Evolutionary conservation across 1,140 invertebrate species (phyloP).

Genomic region (Drosophila ogumai): DNA sequence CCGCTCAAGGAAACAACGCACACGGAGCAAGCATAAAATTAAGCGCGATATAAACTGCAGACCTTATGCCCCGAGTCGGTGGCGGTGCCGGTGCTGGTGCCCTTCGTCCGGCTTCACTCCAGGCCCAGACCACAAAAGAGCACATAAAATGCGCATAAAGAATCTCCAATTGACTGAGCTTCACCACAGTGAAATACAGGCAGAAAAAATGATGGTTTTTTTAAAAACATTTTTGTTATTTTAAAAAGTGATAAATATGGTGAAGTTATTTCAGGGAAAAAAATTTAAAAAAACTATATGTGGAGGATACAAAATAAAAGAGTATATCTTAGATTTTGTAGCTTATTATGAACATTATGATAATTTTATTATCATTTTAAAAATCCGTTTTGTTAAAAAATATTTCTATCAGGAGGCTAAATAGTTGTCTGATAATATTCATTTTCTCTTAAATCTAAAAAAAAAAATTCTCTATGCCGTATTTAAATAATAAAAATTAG

Average conservation of each 20-base stretch:
- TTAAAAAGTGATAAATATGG: background rate
- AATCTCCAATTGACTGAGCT: conserved; percentile 71
- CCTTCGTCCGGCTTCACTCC: conserved; percentile 36
- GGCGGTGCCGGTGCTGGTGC: conserved; percentile 25
- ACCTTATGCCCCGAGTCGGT: conserved; percentile 61
- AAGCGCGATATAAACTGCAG: conserved; percentile 64
- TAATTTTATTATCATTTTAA: too few relatives aligned
- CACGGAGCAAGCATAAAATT: conserved; percentile 43
- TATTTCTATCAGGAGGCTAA: too few relatives aligned
- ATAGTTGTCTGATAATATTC: too few relatives aligned
- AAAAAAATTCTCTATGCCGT: too few relatives aligned
- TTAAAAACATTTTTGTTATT: background rate
- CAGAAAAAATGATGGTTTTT: conserved; percentile 1
- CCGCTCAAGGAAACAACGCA: conserved; percentile 67
- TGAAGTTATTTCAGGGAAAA: background rate
- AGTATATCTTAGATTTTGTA: too few relatives aligned
- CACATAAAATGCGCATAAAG: conserved; percentile 71
- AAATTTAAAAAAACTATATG: too few relatives aligned
- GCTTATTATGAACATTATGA: too few relatives aligned
- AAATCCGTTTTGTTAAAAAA: too few relatives aligned
- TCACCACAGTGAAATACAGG: conserved; percentile 12
- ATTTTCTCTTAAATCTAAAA: too few relatives aligned
- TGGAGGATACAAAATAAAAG: background rate
- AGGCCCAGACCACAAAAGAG: conserved; percentile 45
- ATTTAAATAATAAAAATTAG: too few relatives aligned